Conservation (phyloP, 2,888 invertebrate species). For the Choristoneura rosaceana region DNA sequence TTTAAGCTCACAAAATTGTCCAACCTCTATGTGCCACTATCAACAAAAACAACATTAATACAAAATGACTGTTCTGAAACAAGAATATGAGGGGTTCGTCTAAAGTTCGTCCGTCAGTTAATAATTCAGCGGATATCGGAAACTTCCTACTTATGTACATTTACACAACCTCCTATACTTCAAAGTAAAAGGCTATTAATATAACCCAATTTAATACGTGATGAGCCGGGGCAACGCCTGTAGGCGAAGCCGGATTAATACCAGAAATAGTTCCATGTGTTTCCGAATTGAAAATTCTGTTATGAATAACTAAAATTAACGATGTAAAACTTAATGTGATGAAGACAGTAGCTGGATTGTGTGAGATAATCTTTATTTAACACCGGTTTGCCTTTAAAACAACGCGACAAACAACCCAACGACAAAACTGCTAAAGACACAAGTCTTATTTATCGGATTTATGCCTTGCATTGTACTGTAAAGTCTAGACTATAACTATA, state of each 20-base stretch:
- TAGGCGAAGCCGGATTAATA: not conserved
- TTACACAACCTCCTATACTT: conserved; percentile 15
- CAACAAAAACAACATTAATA: conserved; percentile 3
- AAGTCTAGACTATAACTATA: too few species aligned
- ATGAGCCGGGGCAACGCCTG: not conserved
- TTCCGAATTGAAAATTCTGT: too few species aligned
- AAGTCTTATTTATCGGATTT: too few species aligned
- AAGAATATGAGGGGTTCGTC: not conserved
- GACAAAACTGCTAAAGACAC: too few species aligned
- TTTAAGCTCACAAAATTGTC: not conserved
- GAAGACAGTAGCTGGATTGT: too few species aligned
- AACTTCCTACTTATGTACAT: conserved; percentile 9
- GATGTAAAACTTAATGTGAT: too few species aligned
- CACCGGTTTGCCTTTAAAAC: too few species aligned
- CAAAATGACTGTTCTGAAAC: not conserved
- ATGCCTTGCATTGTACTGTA: too few species aligned
- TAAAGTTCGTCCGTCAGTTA: conserved; percentile 5
- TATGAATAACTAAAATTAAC: too few species aligned
- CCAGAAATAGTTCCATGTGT: not conserved
- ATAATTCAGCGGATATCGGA: conserved; percentile 15
- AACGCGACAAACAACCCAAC: too few species aligned
- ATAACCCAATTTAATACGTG: conserved; percentile 19
- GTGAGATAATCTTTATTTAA: too few species aligned
- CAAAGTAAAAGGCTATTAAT: conserved; percentile 14
- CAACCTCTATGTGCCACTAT: not conserved